A percentile compares a stretch with the other conserved stretches of the same genome.
phyloP scores from a whole-genome alignment of 2,888 invertebrate species.

The Phengaris arion region DNA sequence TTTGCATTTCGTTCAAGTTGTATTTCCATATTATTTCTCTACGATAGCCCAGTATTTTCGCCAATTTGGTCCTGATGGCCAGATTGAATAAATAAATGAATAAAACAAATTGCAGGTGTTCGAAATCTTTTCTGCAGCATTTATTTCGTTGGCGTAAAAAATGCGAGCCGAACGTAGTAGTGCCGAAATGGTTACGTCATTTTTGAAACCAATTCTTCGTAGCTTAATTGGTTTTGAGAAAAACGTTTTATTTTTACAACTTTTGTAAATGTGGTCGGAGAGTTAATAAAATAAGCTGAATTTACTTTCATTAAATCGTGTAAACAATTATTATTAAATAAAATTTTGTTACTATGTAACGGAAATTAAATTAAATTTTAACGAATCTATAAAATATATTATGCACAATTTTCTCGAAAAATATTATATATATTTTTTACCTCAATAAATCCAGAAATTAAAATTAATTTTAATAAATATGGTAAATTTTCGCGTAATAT shows the following conservation, averaged over 20 bases:
- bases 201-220: conserved; percentile 20
- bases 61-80: conserved; percentile 14
- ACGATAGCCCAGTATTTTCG: background rate
- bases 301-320: background rate
- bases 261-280: background rate
- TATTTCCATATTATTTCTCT: background rate
- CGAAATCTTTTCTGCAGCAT: conserved; percentile 19
- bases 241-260: conserved; percentile 16
- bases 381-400: too few species aligned
- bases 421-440: too few species aligned
- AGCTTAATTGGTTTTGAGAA: conserved; percentile 23
- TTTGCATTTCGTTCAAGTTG: background rate
- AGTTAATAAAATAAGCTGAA: conserved; percentile 9
- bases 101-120: conserved; percentile 19
- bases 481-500: too few species aligned
- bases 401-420: too few species aligned
- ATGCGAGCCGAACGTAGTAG: conserved; percentile 22
- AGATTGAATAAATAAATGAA: conserved; percentile 21
- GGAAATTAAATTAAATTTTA: too few species aligned
- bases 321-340: too few species aligned
- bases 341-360: too few species aligned
- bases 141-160: conserved; percentile 26
- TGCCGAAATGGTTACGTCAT: conserved; percentile 22
- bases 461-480: too few species aligned
- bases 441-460: too few species aligned